Conservation (phyloP, 2,113 vertebrate genomes). For the Dryoscopus gambensis region DNA sequence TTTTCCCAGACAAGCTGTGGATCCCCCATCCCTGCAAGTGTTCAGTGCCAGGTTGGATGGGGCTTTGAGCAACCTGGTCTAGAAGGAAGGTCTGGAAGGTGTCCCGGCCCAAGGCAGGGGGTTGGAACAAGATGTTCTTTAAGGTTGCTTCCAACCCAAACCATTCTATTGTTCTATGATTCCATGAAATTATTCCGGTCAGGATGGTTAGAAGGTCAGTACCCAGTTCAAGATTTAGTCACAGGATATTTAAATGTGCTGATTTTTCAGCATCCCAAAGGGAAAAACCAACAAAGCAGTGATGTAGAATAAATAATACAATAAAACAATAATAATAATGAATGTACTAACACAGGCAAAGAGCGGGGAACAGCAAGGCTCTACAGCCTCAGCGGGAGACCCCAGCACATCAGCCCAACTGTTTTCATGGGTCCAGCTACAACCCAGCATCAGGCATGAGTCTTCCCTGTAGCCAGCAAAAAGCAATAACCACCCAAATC, state of each 20-base stretch:
- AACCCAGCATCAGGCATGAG: background rate
- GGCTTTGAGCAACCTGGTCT: background rate
- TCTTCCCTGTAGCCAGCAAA: background rate
- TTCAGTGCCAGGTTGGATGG: background rate
- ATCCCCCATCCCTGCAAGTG: background rate
- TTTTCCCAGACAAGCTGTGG: background rate
- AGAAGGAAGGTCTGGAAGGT: background rate
- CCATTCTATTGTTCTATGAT: background rate
- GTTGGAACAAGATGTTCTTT: background rate
- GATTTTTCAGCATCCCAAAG: background rate
- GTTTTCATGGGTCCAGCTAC: fast-evolving
- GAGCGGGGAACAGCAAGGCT: background rate
- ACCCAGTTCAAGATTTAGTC: background rate
- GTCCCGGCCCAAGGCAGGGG: background rate
- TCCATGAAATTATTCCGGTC: background rate
- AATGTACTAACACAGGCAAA: background rate
- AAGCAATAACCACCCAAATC: background rate
- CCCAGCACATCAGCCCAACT: background rate
- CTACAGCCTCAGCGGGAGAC: background rate
- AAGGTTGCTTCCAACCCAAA: background rate
- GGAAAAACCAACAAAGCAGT: background rate
- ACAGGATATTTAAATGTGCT: background rate
- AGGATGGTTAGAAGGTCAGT: background rate
- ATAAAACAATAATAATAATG: background rate
- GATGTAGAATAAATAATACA: background rate